Percentiles rank a stretch among this genome's conserved stretches.
These are phyloP conservation scores for Clistopyga incitator DNA, from an alignment of 2,888 invertebrate species.

Conservation along the genomic window DNA sequence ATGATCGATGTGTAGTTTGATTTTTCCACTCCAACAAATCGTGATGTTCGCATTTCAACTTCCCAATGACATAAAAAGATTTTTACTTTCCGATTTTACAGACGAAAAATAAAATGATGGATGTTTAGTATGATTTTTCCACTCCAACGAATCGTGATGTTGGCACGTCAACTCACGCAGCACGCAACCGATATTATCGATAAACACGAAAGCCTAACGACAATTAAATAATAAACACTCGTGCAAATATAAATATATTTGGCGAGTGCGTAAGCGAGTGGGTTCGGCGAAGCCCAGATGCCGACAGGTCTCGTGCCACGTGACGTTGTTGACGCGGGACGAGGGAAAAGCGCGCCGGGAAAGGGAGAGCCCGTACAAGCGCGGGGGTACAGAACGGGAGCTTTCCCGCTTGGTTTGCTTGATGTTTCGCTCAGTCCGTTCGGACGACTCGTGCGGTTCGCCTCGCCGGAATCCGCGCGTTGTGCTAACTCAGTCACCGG, in stretches of 20 bases:
- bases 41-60: too few relatives aligned
- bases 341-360: slow-evolving; percentile 48
- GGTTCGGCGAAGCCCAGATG: neutral
- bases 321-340: slow-evolving; percentile 44
- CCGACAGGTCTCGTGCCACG: slow-evolving; percentile 42
- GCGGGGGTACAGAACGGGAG: slow-evolving; percentile 44
- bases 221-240: neutral
- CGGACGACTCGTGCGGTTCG: slow-evolving; percentile 65
- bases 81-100: too few relatives aligned
- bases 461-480: slow-evolving; percentile 53
- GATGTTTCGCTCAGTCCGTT: slow-evolving; percentile 61
- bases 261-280: too few relatives aligned
- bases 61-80: too few relatives aligned
- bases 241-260: neutral
- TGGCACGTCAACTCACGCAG: too few relatives aligned
- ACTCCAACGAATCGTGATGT: too few relatives aligned
- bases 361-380: slow-evolving; percentile 38
- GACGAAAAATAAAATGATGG: too few relatives aligned
- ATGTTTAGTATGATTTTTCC: too few relatives aligned
- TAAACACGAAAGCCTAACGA: too few relatives aligned
- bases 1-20: too few relatives aligned
- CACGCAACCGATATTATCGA: too few relatives aligned
- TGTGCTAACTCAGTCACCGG: slow-evolving; percentile 30
- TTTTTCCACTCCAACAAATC: too few relatives aligned
- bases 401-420: slow-evolving; percentile 53